A percentile compares a stretch with the other conserved stretches of the same genome.
Evolutionary conservation across 2,888 invertebrate species (phyloP).

Genomic region (Drosophila paramelanica): DNA sequence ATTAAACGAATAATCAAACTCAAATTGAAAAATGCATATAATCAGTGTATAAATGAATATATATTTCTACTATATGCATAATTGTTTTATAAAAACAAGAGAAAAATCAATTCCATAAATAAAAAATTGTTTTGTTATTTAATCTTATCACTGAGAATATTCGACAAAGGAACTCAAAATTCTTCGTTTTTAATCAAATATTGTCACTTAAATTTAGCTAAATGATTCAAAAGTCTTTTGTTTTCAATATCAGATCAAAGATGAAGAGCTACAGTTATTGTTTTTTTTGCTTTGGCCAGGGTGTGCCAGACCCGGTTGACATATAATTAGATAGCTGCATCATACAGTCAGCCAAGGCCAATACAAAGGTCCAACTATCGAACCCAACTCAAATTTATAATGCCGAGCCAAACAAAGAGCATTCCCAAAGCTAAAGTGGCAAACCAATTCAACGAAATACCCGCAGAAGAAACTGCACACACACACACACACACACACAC

Average conservation of each 20-base stretch:
- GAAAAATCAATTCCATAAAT: too few species aligned
- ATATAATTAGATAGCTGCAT: conserved; percentile 55
- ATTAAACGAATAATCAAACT: neutral
- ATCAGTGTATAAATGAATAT: too few species aligned
- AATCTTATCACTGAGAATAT: too few species aligned
- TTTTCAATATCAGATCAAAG: neutral
- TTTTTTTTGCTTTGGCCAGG: neutral
- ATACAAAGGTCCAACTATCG: conserved; percentile 40
- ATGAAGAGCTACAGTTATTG: neutral
- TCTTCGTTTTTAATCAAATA: neutral
- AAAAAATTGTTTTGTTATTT: too few species aligned
- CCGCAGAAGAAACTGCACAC: conserved; percentile 40
- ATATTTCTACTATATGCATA: too few species aligned
- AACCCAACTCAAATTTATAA: conserved; percentile 60
- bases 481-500: conserved; percentile 22
- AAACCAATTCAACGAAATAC: conserved; percentile 56
- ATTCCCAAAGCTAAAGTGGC: conserved; percentile 60
- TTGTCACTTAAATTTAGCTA: neutral
- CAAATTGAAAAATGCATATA: too few species aligned
- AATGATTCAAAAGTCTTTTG: neutral
- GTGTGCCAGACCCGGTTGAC: conserved; percentile 20
- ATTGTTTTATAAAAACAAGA: too few species aligned
- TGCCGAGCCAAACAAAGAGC: conserved; percentile 54
- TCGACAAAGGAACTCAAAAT: too few species aligned
- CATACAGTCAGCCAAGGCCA: conserved; percentile 35